Percentiles rank a stretch among this genome's conserved stretches.
These are phyloP conservation scores for Thera obeliscata DNA, from an alignment of 2,888 invertebrate species.

Conservation along the genomic window DNA sequence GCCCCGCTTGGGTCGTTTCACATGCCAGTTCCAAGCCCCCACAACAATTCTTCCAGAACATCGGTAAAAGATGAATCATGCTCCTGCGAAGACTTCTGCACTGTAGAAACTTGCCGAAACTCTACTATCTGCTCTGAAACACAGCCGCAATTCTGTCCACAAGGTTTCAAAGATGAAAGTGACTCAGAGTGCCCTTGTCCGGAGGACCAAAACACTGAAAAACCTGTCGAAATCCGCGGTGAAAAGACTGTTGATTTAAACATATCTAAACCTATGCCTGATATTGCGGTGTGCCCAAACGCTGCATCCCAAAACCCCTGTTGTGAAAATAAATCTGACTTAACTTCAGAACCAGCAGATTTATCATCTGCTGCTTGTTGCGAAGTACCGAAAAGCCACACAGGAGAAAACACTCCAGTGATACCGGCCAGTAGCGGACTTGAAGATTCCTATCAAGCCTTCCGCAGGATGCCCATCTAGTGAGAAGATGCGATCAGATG, in stretches of 20 bases:
- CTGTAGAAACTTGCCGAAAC: slow-evolving; percentile 3
- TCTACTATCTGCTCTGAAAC: neutral
- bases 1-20: neutral
- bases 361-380: too few species aligned
- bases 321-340: neutral
- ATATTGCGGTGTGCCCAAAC: neutral
- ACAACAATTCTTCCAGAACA: neutral
- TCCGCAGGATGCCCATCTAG: too few species aligned
- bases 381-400: too few species aligned
- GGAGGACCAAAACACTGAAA: too few species aligned
- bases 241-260: neutral
- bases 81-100: slow-evolving; percentile 2
- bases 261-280: neutral
- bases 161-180: neutral
- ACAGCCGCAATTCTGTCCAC: neutral
- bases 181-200: too few species aligned
- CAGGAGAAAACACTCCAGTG: too few species aligned
- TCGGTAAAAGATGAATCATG: slow-evolving; percentile 1
- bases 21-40: slow-evolving; percentile 8
- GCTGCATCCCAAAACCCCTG: neutral
- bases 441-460: too few species aligned
- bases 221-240: neutral
- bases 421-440: too few species aligned
- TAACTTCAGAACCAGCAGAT: neutral
- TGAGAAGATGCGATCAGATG: neutral